Evolutionary conservation across 2,113 vertebrate species (phyloP), one percentile per base, ranked within the genome.

Genomic region (Ctenodactylus gundi): DNA sequence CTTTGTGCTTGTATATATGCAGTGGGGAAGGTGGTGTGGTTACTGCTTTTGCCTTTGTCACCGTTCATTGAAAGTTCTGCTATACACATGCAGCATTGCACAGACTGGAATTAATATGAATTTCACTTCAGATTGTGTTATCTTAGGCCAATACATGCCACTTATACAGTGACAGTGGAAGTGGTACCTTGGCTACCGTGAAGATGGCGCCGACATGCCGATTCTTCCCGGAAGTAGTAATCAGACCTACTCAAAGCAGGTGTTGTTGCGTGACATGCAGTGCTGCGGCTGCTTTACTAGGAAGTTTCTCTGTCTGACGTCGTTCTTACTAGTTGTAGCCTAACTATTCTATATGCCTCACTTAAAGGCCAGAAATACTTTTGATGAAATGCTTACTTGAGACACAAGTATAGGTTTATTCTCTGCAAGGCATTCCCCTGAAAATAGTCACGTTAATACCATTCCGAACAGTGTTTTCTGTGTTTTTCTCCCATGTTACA

Each of bases 391-490:
- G 83, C 57, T 87, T 90, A 85, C 23, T 73, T 84, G 34, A 91
- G 82, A 60, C 3, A 60, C 49, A 93, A 78, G 17, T 0, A 51
- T 89, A 67, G 44, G 20, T 39, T 77, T 90, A 77, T 68, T 91
- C 39, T 95, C 72, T 94, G 27, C 18, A 70, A 88, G 92, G 53
- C 14, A 81, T 93, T 88, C 53, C 39, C 53, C 36, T 92, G 53
- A 84, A 87, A 89, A 65, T 86, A 13, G 18, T 58, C 20, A 36
- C 39, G 29, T 72, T 64, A 81, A 53, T 90, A 87, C 23, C 21
- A 67, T 91, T 64, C 36, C 64, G 23, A 91, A 58, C 2, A 68
- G 39, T 78, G 9, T 60, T 75, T 70, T 83, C 6, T 46, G 13
- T 51, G 51, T 67, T 84, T 90, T 62, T 6, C 18, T 17, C 18